Conservation (phyloP, 2,113 vertebrate genomes). For the Lasiurus borealis region DNA sequence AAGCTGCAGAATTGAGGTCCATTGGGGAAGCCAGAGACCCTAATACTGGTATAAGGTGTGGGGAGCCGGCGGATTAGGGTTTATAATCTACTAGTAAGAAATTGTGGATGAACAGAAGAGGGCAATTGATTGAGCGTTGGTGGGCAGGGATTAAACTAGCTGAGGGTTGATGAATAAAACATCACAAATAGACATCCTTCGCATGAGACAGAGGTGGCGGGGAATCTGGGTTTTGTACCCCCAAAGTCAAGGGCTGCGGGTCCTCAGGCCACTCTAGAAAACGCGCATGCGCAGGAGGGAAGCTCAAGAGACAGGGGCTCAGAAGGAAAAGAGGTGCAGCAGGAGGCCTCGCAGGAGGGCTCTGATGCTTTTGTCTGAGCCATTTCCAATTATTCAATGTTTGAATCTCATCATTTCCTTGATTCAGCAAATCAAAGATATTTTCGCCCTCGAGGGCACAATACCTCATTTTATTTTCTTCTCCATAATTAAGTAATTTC, state of each 20-base stretch:
- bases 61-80: accelerated
- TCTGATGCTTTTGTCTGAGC: conserved; percentile 34
- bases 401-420: conserved; percentile 87
- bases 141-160: conserved; percentile 19
- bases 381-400: conserved; percentile 85
- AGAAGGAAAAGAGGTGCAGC: too few relatives aligned
- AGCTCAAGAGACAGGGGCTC: neutral
- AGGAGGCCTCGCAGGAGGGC: neutral
- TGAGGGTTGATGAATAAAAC: conserved; percentile 3
- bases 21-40: neutral
- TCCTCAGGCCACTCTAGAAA: neutral
- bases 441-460: conserved; percentile 81
- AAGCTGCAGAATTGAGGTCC: neutral
- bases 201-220: neutral
- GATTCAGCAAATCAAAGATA: conserved; percentile 87
- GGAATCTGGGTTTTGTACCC: neutral
- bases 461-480: conserved; percentile 73
- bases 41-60: neutral
- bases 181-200: neutral
- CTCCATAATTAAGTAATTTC: conserved; percentile 89
- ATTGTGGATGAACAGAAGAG: neutral
- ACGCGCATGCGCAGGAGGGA: neutral
- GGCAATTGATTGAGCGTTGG: neutral
- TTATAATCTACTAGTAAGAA: neutral
- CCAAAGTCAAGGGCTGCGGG: neutral